Evolutionary conservation across 2,888 invertebrate genomes (phyloP).

Genomic region (Cistogaster globosa): DNA sequence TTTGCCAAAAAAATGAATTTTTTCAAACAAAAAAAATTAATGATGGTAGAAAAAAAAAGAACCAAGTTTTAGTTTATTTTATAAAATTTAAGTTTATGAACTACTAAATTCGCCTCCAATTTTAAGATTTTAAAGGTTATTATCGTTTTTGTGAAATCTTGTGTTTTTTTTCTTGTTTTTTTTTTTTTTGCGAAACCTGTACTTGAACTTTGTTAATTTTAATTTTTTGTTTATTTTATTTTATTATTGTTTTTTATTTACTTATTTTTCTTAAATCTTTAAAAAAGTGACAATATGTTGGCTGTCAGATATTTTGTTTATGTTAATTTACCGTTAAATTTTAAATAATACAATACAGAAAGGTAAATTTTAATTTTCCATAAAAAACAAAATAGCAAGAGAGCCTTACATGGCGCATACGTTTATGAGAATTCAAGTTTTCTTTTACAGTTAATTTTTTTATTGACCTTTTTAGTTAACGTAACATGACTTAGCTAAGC

Average conservation of each 20-base stretch:
- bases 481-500: background rate
- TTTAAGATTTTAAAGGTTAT: conserved; percentile 65
- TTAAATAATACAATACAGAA: conserved; percentile 40
- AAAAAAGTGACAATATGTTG: conserved; percentile 61
- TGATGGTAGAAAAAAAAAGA: conserved; percentile 19
- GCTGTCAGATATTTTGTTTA: conserved; percentile 44
- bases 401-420: too few relatives aligned
- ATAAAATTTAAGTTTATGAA: conserved; percentile 66
- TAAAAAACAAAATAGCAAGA: background rate
- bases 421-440: background rate
- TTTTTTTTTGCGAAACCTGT: conserved; percentile 71
- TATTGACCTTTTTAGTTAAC: background rate
- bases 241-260: too few relatives aligned
- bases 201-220: conserved; percentile 71
- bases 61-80: conserved; percentile 28
- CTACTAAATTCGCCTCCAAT: conserved; percentile 54
- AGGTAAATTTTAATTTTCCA: background rate
- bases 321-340: conserved; percentile 64
- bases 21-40: conserved; percentile 19
- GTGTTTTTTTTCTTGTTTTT: conserved; percentile 49
- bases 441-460: background rate
- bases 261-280: conserved; percentile 8
- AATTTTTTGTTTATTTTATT: background rate
- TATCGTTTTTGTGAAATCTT: conserved; percentile 57
- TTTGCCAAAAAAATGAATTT: conserved; percentile 34